phyloP scores from a whole-genome alignment of 2,113 vertebrate genomes.

The Protomyctophum bolini region DNA sequence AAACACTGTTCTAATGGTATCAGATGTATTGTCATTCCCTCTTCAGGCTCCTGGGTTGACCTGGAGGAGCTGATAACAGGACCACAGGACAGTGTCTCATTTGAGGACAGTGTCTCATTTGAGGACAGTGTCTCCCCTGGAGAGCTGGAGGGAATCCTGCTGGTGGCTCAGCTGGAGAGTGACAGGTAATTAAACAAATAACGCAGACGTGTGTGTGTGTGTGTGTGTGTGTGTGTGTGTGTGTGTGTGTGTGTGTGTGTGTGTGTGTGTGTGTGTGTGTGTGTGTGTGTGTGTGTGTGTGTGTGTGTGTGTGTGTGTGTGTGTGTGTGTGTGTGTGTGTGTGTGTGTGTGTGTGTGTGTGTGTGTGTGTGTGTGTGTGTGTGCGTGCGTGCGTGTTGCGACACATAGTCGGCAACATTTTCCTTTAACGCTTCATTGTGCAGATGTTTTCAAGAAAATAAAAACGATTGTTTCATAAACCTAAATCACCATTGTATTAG shows the following conservation, averaged over 20 bases:
- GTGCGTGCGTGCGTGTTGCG: too few relatives aligned
- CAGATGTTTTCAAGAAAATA: too few relatives aligned
- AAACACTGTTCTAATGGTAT: neutral
- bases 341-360: too few relatives aligned
- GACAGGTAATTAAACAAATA: conserved; percentile 76
- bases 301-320: too few relatives aligned
- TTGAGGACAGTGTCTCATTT: conserved; percentile 48
- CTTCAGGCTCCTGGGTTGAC: conserved; percentile 77
- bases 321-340: too few relatives aligned
- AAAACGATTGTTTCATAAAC: too few relatives aligned
- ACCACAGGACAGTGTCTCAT: conserved; percentile 63
- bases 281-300: too few relatives aligned
- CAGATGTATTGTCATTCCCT: conserved; percentile 9
- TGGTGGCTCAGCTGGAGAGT: conserved; percentile 78
- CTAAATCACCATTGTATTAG: neutral
- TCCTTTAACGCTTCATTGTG: too few relatives aligned
- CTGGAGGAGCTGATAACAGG: conserved; percentile 73
- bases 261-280: too few relatives aligned
- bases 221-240: neutral
- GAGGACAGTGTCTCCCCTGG: conserved; percentile 42
- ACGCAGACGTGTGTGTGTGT: conserved; percentile 16
- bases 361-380: too few relatives aligned
- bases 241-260: too few relatives aligned
- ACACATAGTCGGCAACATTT: too few relatives aligned
- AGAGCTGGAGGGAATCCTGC: conserved; percentile 79